phyloP scores from a whole-genome alignment of 2,113 vertebrate species.

The Penelope pileata region DNA sequence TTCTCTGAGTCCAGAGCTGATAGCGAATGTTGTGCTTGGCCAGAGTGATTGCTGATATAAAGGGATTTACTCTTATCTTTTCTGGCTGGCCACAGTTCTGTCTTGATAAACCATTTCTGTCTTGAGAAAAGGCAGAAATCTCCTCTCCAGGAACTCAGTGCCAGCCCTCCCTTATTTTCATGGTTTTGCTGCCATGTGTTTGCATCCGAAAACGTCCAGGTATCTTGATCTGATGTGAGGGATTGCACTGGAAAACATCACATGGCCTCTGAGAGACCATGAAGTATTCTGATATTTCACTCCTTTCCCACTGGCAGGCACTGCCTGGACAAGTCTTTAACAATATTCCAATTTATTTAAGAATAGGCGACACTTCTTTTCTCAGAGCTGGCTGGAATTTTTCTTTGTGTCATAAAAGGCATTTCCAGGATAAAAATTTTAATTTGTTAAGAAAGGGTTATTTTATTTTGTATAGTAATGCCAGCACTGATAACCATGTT shows the following conservation, averaged over 20 bases:
- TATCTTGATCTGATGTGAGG: background rate
- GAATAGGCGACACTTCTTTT: background rate
- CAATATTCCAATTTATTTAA: background rate
- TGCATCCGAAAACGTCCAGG: background rate
- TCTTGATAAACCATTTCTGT: background rate
- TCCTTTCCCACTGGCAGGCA: background rate
- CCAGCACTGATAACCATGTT: background rate
- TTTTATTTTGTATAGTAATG: background rate
- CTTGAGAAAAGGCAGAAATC: background rate
- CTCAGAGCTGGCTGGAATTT: background rate
- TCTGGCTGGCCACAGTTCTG: background rate
- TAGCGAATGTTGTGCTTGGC: background rate
- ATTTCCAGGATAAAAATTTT: background rate
- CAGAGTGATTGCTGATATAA: background rate
- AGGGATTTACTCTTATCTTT: background rate
- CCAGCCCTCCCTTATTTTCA: background rate
- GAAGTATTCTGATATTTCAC: background rate
- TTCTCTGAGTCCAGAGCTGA: background rate
- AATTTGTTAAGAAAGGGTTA: background rate
- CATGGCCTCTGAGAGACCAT: background rate
- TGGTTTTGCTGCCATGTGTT: background rate
- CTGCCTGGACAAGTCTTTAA: background rate
- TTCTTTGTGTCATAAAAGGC: background rate
- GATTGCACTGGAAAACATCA: background rate
- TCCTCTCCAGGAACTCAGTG: fast-evolving